Evolutionary conservation across 1,140 invertebrate genomes (phyloP), one percentile per base, ranked within the genome.

Genomic region (Caenorhabditis inopinata): DNA sequence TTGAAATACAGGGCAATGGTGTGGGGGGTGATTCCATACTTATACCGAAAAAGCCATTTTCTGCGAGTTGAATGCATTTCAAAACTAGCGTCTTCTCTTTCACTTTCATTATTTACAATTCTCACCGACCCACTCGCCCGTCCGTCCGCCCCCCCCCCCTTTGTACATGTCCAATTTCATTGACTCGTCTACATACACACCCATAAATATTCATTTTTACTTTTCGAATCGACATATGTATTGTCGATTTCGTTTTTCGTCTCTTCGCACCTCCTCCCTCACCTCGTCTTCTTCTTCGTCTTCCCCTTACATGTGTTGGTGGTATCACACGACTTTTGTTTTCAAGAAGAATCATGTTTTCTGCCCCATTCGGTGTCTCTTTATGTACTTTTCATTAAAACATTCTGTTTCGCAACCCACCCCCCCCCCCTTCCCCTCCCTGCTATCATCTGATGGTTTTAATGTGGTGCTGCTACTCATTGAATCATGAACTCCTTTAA

Each of bases 161-260:
- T 68, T 68, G n/a, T 9, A 21, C 7, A 32, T 2, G 1, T 32
- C 27, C 32, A 23, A 32, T n/a, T 32, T 11, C 11, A 35, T 7
- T 35, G 9, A 32, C 29, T 16, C 27, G 18, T 38, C 23, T 68
- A 32, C 5, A 58, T 25, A 58, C n/a, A 58, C 51, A 7, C 58
- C 58, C 58, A 68, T 68, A 68, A 68, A 68, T 68, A 68, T 68
- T 68, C 58, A 68, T 68, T 68, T 62, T 62, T 29, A 62, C 53
- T n/a, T 62, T 62, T 68, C 58, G 32, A 68, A 16, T 68, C n/a
- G 12, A 68, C 58, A 68, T n/a, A n/a, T n/a, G 38, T 68, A 68
- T 68, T 42, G 35, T 42, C 38, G 14, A 7, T 68, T 38, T 38
- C 58, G 2, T 32, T 58, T 32, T 58, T 16, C 51, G n/a, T n/a